Percentiles rank a stretch among this genome's conserved stretches.
phyloP scores from a whole-genome alignment of 2,113 vertebrate species.

The Myrmophylax atrothorax region DNA sequence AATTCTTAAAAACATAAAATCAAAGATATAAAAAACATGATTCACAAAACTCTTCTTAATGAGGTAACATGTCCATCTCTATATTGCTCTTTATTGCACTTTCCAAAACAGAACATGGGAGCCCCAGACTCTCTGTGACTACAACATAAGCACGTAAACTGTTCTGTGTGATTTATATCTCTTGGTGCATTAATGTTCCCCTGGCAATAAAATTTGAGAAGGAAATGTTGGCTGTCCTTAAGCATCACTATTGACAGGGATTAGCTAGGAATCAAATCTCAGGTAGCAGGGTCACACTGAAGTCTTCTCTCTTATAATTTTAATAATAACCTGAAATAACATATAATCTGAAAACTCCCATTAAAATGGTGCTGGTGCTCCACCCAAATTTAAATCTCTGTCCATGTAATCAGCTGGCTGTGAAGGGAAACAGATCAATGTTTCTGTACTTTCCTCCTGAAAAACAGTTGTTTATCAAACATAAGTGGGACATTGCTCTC shows the following conservation, averaged over 20 bases:
- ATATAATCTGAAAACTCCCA: background rate
- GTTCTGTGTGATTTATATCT: background rate
- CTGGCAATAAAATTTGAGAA: background rate
- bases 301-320: background rate
- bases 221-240: background rate
- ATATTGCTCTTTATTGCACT: background rate
- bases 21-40: background rate
- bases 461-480: background rate
- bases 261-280: background rate
- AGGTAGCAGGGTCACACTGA: background rate
- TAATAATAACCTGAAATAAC: background rate
- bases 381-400: background rate
- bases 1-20: background rate
- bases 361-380: background rate
- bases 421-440: background rate
- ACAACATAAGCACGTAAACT: background rate
- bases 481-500: background rate
- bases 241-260: background rate
- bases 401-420: background rate
- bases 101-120: background rate
- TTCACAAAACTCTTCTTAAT: background rate
- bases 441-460: background rate
- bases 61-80: background rate
- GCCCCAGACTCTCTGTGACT: accelerated
- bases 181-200: background rate